Evolutionary conservation across 2,113 vertebrate species (phyloP).

Genomic region (Eptesicus fuscus): DNA sequence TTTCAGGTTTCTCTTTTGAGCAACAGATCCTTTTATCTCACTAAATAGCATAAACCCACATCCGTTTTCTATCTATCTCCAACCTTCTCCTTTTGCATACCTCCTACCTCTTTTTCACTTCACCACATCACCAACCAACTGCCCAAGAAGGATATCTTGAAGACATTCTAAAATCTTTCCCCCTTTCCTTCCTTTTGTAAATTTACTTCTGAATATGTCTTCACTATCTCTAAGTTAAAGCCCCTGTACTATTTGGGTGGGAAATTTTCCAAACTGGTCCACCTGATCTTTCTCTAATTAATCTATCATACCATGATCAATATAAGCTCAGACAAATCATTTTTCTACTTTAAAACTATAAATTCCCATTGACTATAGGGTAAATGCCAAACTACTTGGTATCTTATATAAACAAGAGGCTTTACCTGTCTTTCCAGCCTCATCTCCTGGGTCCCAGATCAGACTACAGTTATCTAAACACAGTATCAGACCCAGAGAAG

Average conservation of each 20-base stretch:
- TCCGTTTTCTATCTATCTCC: neutral
- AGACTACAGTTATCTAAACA: neutral
- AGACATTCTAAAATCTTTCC: neutral
- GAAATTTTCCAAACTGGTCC: neutral
- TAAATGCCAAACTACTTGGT: neutral
- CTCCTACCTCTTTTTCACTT: neutral
- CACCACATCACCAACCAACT: neutral
- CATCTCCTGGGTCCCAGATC: neutral
- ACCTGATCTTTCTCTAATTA: neutral
- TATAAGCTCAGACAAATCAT: neutral
- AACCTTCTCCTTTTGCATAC: neutral
- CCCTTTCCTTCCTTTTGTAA: neutral
- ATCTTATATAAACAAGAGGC: neutral
- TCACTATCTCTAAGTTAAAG: neutral
- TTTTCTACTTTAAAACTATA: slow-evolving; percentile 14
- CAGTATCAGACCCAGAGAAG: neutral
- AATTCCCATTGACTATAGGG: neutral
- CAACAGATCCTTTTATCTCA: neutral
- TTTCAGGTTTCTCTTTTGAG: neutral
- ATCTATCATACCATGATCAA: neutral
- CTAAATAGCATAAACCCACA: neutral
- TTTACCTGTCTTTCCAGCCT: neutral
- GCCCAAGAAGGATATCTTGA: neutral
- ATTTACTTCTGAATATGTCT: neutral
- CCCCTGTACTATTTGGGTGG: neutral